These are phyloP conservation scores for Myiopsitta monachus DNA, from an alignment of 2,113 vertebrate species.

Conservation along the genomic window DNA sequence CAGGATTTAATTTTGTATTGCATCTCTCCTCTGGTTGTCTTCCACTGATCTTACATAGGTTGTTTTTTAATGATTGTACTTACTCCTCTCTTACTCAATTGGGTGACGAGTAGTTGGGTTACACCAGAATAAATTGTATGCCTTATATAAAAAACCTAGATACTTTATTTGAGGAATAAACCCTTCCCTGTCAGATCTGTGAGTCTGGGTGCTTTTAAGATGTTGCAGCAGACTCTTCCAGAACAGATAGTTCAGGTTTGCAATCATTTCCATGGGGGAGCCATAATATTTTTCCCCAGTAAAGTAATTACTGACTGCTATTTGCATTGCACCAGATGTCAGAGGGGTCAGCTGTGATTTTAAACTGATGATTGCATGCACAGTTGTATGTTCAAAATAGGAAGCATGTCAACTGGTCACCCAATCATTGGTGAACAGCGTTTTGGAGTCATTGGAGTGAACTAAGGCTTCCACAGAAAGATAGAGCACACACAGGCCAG, in stretches of 20 bases:
- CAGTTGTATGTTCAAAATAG: not conserved
- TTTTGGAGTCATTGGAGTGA: not conserved
- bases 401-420: fast-evolving
- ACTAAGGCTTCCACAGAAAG: not conserved
- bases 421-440: not conserved
- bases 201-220: not conserved
- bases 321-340: not conserved
- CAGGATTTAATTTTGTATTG: not conserved
- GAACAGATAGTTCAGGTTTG: not conserved
- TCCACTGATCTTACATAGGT: not conserved
- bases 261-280: not conserved
- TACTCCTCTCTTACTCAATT: not conserved
- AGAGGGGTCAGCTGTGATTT: not conserved
- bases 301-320: not conserved
- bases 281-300: not conserved
- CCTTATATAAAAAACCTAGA: not conserved
- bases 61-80: not conserved
- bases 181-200: not conserved
- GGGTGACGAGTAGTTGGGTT: not conserved
- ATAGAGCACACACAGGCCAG: not conserved
- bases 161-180: not conserved
- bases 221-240: not conserved
- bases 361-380: not conserved
- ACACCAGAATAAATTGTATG: not conserved
- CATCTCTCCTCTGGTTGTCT: not conserved